Evolutionary conservation across 2,888 invertebrate genomes (phyloP), one percentile per base, ranked within the genome.

Genomic region (Mechanitis messenoides): DNA sequence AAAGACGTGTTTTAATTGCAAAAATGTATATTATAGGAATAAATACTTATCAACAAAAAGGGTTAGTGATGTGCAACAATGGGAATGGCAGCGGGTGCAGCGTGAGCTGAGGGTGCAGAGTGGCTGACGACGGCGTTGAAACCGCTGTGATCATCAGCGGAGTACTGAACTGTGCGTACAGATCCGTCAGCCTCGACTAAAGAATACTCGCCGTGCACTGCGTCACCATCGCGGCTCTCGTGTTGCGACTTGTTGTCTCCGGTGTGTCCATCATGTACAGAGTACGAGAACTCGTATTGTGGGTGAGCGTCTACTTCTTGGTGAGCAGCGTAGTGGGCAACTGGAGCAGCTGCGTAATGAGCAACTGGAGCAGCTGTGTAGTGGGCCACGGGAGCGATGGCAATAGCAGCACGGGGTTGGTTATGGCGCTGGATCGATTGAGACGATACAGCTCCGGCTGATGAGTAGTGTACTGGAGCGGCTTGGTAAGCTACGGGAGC

Each of bases 201-300:
- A n/a, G 84, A 80, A 82, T 87, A 87, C 72, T 70, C 78, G 64
- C 93, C 93, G 74, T 91, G 90, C 69, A 93, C 93, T 59, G 87
- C 91, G 73, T 93, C 91, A 4, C 93, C 93, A 79, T 92, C 91
- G 71, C 90, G 87, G 76, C 85, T 83, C 80, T 92, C 92, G 56
- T 87, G 83, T 77, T 92, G 92, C 67, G 91, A 90, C 84, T 92
- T 92, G 81, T 91, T 90, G 79, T 91, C 91, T 45, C 91, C 91
- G 65, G 91, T 42, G 42, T 42, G 42, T 42, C 42, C 42, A 9
- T 42, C 42, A 42, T 65, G 60, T 78, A 81, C 83, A 42, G 42
- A 42, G 42, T 42, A 42, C 3, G 42, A 42, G 42, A 42, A 42
- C 9, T 90, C 85, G 78, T 92, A 92, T 73, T 90, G 87, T 59